Conservation (phyloP, 2,113 vertebrate genomes). For the Panurus biarmicus region DNA sequence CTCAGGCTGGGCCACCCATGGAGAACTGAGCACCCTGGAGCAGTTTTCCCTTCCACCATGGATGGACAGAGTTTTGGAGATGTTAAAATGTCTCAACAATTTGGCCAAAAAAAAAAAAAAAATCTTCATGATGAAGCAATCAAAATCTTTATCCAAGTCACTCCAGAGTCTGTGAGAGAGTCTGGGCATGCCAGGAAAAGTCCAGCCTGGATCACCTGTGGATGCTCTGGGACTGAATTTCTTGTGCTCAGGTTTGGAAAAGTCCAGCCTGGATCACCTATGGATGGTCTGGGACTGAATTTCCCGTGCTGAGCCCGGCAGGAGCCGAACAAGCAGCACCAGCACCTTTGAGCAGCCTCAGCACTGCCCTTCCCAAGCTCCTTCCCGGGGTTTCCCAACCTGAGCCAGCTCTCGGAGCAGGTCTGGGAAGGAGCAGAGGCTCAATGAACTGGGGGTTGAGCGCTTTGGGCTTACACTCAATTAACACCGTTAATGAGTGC, state of each 20-base stretch:
- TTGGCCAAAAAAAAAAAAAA: neutral
- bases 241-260: neutral
- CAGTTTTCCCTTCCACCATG: neutral
- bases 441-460: neutral
- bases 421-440: neutral
- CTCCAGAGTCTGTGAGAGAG: neutral
- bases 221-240: neutral
- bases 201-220: neutral
- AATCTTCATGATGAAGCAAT: neutral
- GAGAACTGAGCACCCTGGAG: neutral
- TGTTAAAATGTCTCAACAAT: neutral
- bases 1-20: neutral
- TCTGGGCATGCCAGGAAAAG: neutral
- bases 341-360: neutral
- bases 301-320: neutral
- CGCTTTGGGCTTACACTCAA: neutral
- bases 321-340: neutral
- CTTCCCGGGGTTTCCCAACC: neutral
- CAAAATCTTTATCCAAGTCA: neutral
- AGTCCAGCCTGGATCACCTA: neutral
- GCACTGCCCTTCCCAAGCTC: neutral
- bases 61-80: neutral
- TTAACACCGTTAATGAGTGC: neutral
- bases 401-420: neutral
- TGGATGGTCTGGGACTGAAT: neutral